Conservation (phyloP, 2,113 vertebrate genomes). For the Casuarius casuarius region DNA sequence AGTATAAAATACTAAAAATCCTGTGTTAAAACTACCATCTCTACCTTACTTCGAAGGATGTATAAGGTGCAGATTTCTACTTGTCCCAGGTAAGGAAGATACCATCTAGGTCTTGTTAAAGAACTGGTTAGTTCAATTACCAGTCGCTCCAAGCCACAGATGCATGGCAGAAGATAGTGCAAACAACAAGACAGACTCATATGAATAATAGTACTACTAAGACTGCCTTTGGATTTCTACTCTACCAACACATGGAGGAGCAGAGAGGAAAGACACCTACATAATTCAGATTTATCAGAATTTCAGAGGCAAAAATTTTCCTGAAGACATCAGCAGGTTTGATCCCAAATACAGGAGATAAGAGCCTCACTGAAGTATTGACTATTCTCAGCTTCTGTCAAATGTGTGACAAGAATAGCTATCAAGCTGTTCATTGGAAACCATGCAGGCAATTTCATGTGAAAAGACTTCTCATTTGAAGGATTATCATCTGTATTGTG, state of each 20-base stretch:
- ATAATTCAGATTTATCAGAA: neutral
- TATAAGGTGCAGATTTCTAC: neutral
- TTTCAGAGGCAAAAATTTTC: neutral
- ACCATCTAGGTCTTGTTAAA: neutral
- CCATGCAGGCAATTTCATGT: neutral
- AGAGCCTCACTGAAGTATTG: neutral
- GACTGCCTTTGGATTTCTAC: neutral
- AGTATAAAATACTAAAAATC: neutral
- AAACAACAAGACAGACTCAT: neutral
- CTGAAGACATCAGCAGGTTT: neutral
- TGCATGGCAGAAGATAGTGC: neutral
- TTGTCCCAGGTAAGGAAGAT: neutral
- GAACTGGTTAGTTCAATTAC: slow-evolving; percentile 28
- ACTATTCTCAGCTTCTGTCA: neutral
- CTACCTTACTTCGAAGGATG: neutral
- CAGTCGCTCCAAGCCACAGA: slow-evolving; percentile 23
- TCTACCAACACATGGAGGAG: neutral
- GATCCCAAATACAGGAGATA: neutral
- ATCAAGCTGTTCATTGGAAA: neutral
- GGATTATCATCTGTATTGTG: neutral
- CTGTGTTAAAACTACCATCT: neutral
- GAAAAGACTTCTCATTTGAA: neutral
- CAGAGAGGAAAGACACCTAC: neutral
- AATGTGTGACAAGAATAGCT: neutral
- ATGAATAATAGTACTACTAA: neutral